Evolutionary conservation across 2,797 vertebrate genomes (phyloP), one percentile per base, ranked within the genome.

Genomic region (Poecilia velifera): DNA sequence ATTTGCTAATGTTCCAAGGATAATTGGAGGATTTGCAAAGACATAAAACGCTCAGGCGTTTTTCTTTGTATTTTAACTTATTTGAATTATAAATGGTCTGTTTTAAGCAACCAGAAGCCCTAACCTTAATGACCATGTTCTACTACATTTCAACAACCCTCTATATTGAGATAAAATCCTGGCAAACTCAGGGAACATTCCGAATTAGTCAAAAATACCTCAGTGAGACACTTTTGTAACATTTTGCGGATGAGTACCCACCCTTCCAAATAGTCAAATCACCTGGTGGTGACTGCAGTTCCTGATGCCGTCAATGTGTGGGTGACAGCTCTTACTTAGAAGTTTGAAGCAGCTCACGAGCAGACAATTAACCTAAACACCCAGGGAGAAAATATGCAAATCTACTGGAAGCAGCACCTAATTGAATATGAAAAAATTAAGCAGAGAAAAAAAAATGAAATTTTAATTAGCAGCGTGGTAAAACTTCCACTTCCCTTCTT

Each of bases 1-100:
- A 22, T 39, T 73, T 79, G 43, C 9, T 79, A 47, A 2, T 53
- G 5, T 51, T 80, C 87, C 36, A 80, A 71, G 39, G 28, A 47
- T 41, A 22, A 5, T 72, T 0, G 14, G 1, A 64, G 25, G 14
- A 36, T 53, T 39, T 59, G 47, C 20, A 71, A n/a, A 0, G 20
- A 70, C 9, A 55, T 6, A 72, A 47, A 64, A 5, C 1, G 7
- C 5, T 70, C n/a, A 25, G 43, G 41, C 10, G 13, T 59, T 39
- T 45, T 6, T 0, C 41, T 68, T 43, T 46, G 25, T 82, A 72
- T 28, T 39, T 47, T n/a, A 49, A 39, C 31, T 66, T 10, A 36
- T 47, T 78, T 68, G 6, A 25, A 71, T 55, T 43, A 41, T 13
- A 45, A 31, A 64, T 20, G 1, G 18, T 45, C 9, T 57, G 14